These are phyloP conservation scores for Craniophora ligustri DNA, from an alignment of 2,888 invertebrate species.

Conservation along the genomic window DNA sequence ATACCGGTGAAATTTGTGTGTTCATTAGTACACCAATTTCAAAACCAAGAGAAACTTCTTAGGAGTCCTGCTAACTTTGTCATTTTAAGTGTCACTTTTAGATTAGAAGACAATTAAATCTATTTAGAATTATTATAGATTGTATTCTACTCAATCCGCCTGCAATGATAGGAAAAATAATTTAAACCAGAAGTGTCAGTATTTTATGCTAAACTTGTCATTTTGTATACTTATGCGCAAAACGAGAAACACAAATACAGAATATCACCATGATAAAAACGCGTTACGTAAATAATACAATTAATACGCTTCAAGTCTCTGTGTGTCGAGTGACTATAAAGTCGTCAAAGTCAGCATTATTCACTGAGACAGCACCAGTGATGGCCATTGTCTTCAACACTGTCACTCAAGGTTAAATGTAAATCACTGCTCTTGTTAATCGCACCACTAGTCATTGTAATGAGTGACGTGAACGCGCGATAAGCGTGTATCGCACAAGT, in stretches of 20 bases:
- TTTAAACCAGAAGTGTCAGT: no score
- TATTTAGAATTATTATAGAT: no score
- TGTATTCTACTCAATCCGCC: no score
- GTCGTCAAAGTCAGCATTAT: constrained; percentile 5
- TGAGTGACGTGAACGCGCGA: constrained; percentile 66
- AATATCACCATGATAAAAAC: constrained; percentile 22
- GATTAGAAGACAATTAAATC: no score
- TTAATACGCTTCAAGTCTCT: constrained; percentile 2
- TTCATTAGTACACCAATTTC: no score
- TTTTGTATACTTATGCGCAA: not conserved
- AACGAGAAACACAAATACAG: constrained; percentile 11
- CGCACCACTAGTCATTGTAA: constrained; percentile 49
- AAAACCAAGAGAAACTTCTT: no score
- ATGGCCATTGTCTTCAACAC: constrained; percentile 29
- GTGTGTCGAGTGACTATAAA: constrained; percentile 15
- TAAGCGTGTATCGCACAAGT: constrained; percentile 66
- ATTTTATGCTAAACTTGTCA: no score
- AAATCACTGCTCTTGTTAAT: constrained; percentile 58
- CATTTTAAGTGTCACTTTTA: no score
- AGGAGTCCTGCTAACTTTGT: no score
- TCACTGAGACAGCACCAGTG: constrained; percentile 7
- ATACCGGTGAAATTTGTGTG: no score
- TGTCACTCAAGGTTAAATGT: constrained; percentile 57
- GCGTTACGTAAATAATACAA: constrained; percentile 6
- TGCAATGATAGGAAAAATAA: no score